Evolutionary conservation across 2,113 vertebrate species (phyloP).

Genomic region (Limnothrissa miodon): DNA sequence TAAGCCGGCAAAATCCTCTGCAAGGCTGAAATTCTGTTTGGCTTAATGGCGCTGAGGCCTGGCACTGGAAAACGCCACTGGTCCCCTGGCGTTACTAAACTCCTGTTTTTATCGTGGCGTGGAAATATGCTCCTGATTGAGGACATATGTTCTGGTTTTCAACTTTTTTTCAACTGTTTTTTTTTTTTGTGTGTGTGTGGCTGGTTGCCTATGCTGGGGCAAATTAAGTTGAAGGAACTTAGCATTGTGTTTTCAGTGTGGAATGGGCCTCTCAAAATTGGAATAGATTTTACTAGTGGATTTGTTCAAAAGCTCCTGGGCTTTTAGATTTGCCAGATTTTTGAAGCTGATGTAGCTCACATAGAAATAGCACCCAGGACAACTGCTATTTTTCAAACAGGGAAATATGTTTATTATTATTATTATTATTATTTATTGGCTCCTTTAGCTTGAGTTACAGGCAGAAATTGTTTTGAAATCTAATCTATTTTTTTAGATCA

Average conservation of each 20-base stretch:
- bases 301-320: neutral
- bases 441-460: neutral
- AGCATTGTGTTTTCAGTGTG: neutral
- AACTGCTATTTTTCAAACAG: neutral
- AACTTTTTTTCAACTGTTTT: neutral
- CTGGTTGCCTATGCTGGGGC: constrained; percentile 7
- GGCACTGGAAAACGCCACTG: constrained; percentile 3
- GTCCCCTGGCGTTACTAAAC: constrained; percentile 22
- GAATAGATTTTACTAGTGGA: neutral
- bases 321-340: neutral
- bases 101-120: neutral
- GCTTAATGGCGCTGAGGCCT: constrained; percentile 39
- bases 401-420: no score
- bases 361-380: neutral
- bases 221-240: neutral
- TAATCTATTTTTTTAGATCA: no score
- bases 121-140: constrained; percentile 14
- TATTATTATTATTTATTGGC: neutral
- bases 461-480: neutral
- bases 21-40: constrained; percentile 41
- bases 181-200: neutral
- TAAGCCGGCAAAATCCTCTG: constrained; percentile 39
- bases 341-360: neutral
- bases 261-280: neutral
- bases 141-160: neutral